Evolutionary conservation across 2,113 vertebrate species (phyloP), one percentile per base, ranked within the genome.

Genomic region (Equus przewalskii): DNA sequence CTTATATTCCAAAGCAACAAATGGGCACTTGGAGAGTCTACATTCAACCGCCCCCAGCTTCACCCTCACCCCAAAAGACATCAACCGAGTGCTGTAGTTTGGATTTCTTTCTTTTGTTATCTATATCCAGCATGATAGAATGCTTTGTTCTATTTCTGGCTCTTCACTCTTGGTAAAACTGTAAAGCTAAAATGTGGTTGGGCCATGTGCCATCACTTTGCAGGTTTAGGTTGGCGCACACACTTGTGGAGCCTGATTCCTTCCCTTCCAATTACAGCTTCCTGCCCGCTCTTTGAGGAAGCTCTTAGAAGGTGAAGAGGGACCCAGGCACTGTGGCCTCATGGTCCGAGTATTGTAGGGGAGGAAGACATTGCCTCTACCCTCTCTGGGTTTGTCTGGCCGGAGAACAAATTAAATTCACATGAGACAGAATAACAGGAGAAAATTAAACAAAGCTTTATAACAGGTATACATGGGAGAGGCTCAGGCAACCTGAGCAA

Each of bases 101-200:
- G 78, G 82, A 82, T 91, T 91, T 82, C 44, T 67, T 89, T 89
- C 41, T 67, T 84, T 84, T 79, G 16, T 82, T 97, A 95, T 91
- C 94, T 95, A 1, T 24, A 82, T 70, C n/a, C 72, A 94, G 60
- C 22, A 15, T 7, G 60, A 89, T 73, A 28, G 60, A 96, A 73
- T 56, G 67, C 56, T 94, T 93, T 89, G 49, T 89, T 97, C 62
- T 89, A 14, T n/a, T 72, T 64, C 46, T 30, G 65, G n/a, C 30
- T 62, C 49, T 85, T 95, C 28, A 24, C 60, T 91, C 44, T 89
- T 44, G 65, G 60, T 30, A 6, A 51, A 90, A 70, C 28, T 78
- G 8, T 65, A 90, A 95, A 65, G 62, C 21, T 89, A 36, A 69
- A 94, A 69, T 87, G 46, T 41, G 16, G 3, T 51, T 36, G 60